Base-by-base conservation (phyloP, 2,113 vertebrate species). In the Bufo gargarizans region DNA sequence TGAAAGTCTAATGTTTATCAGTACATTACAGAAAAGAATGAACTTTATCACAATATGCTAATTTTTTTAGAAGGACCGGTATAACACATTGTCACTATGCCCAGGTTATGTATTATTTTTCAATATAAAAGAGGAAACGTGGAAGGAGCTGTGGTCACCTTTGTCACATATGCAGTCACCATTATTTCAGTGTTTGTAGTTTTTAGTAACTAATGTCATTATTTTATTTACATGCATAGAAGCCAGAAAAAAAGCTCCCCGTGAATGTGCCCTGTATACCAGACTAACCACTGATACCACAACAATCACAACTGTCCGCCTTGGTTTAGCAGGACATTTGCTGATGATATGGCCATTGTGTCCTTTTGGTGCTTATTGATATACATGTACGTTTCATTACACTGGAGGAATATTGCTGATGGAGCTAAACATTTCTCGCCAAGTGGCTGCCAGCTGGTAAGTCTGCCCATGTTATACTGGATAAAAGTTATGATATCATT, bases 271-370 rank as follows among this genome's bases (percentile, higher is more conserved):
- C 50, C 12, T 55, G 4, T n/a, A 55, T 17, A 47, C 0, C 13
- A 47, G 12, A 33, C 47, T 76, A 3, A 55, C 9, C 50, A 55
- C 5, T 77, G 6, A 20, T 10, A 11, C 6, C 45, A 77, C 45
- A 49, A 10, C 33, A 22, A 22, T 78, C 50, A 61, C 55, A 16
- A 8, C 14, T 81, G 20, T 71, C 14, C 55, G 33, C 10, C 50
- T 47, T 77, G 0, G 89, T 89, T 90, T 84, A 4, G 2, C 91
- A 91, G 94, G 93, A 94, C 91, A 84, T 90, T 88, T 45, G 0
- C 82, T 13, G 58, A 91, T 94, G 95, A 94, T 89, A 96, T 96
- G 95, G 93, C 92, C 92, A 90, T 92, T 89, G 90, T 16, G 47
- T 90, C 90, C 72, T 86, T 94, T 55, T 91, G 91, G 90, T 79